Conservation (phyloP, 1,140 invertebrate species). For the Scaptodrosophila lebanonensis region DNA sequence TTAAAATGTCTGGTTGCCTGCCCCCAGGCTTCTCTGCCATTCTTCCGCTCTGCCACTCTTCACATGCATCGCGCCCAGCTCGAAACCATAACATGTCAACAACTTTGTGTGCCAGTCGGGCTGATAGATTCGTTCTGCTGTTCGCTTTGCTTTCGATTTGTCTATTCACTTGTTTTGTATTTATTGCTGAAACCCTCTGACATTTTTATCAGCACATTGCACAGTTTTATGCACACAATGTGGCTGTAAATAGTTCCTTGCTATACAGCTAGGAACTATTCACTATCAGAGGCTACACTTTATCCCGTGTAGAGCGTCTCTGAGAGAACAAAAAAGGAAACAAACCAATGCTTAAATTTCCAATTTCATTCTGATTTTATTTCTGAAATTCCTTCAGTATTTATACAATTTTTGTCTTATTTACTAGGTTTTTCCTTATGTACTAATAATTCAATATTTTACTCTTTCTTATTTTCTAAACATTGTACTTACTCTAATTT, state of each 20-base stretch:
- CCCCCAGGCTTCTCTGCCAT: slow-evolving; percentile 2
- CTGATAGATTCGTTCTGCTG: too few species aligned
- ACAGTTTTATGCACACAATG: slow-evolving; percentile 1
- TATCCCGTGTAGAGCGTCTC: too few species aligned
- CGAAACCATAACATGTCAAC: slow-evolving; percentile 47
- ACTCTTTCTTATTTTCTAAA: too few species aligned
- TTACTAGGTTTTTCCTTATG: too few species aligned
- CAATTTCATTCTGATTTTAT: too few species aligned
- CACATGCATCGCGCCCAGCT: background rate
- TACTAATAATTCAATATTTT: too few species aligned
- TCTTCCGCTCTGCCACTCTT: slow-evolving; percentile 3
- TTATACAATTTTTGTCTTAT: too few species aligned
- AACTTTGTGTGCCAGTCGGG: slow-evolving; percentile 45
- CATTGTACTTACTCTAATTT: too few species aligned
- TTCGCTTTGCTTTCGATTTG: slow-evolving; percentile 35
- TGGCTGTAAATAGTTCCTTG: background rate
- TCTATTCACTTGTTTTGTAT: slow-evolving; percentile 34
- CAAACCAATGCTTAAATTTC: too few species aligned
- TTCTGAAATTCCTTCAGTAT: too few species aligned
- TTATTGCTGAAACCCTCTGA: slow-evolving; percentile 61
- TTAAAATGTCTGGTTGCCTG: slow-evolving; percentile 29
- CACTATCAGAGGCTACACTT: too few species aligned
- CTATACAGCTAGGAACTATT: slow-evolving; percentile 20
- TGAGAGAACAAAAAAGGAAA: too few species aligned
- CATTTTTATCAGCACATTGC: slow-evolving; percentile 50